These are phyloP conservation scores for Armadillidium nasatum DNA, from an alignment of 1,140 invertebrate genomes.

Conservation along the genomic window DNA sequence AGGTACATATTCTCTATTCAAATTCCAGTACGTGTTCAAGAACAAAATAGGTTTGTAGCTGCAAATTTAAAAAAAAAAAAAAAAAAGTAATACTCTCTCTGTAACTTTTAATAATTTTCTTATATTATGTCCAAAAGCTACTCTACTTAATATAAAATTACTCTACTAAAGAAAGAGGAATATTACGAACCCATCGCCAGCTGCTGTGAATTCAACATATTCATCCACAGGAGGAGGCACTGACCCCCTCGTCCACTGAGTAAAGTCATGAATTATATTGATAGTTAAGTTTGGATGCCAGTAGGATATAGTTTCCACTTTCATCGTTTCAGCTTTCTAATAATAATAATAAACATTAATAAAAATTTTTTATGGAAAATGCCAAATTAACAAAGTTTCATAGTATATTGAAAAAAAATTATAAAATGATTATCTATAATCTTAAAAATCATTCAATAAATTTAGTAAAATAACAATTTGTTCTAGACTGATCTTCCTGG, in stretches of 20 bases:
- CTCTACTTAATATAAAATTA: background rate
- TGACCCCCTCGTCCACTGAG: constrained; percentile 56
- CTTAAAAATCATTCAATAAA: background rate
- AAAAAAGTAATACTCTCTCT: too few species aligned
- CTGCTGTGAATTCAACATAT: constrained; percentile 81
- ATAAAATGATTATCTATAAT: background rate
- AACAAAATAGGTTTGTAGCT: constrained; percentile 93
- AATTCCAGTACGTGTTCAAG: constrained; percentile 98
- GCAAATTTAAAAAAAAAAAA: constrained; percentile 65
- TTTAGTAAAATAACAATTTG: too few species aligned
- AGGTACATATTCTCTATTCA: constrained; percentile 90
- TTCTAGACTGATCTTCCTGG: too few species aligned
- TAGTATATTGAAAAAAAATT: background rate
- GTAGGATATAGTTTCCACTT: constrained; percentile 87
- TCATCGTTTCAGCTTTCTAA: constrained; percentile 71
- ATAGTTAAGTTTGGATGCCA: constrained; percentile 99
- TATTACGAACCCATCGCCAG: constrained; percentile 58
- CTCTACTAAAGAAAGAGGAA: constrained; percentile 5
- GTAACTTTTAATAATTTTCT: too few species aligned
- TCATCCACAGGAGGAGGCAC: constrained; percentile 89
- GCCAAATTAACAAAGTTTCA: background rate
- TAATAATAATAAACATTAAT: constrained; percentile 48
- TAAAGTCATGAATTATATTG: constrained; percentile 66
- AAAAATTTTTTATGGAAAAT: constrained; percentile 43
- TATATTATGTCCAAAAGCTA: too few species aligned